Conservation (phyloP, 2,888 invertebrate species). For the Corythucha ciliata region DNA sequence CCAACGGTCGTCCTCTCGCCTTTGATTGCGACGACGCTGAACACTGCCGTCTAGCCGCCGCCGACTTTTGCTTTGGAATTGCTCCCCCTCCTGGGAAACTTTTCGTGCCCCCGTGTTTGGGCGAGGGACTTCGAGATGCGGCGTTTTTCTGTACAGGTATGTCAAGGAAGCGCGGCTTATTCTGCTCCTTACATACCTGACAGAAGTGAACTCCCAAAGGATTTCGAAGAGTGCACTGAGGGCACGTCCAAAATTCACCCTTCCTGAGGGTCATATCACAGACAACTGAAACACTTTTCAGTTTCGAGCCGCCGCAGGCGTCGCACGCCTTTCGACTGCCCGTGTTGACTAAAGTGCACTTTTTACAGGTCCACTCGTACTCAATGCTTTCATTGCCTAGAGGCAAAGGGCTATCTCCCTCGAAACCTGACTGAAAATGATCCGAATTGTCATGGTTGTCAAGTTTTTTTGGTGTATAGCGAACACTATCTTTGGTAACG, state of each 20-base stretch:
- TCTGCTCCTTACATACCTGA: slow-evolving; percentile 63
- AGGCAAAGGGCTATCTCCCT: too few species aligned
- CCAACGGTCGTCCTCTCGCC: slow-evolving; percentile 1
- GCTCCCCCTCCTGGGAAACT: slow-evolving; percentile 28
- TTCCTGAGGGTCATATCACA: slow-evolving; percentile 60
- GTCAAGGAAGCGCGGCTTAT: slow-evolving; percentile 37
- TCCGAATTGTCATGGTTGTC: slow-evolving; percentile 16
- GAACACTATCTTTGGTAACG: slow-evolving; percentile 47
- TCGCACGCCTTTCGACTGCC: slow-evolving; percentile 62
- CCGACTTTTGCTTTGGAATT: slow-evolving; percentile 31
- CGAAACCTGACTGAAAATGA: slow-evolving; percentile 12
- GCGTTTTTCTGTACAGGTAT: slow-evolving; percentile 40
- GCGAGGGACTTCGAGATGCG: slow-evolving; percentile 47
- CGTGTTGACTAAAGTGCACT: slow-evolving; percentile 78
- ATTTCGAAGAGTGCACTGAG: slow-evolving; percentile 72
- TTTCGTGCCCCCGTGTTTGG: slow-evolving; percentile 40
- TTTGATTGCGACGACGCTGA: slow-evolving; percentile 12
- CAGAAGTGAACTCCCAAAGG: slow-evolving; percentile 57
- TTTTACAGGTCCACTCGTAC: slow-evolving; percentile 72
- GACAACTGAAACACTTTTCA: slow-evolving; percentile 55
- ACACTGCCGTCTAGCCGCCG: slow-evolving; percentile 24
- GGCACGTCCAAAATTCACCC: slow-evolving; percentile 70
- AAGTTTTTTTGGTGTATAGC: slow-evolving; percentile 42
- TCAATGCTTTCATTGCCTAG: slow-evolving; percentile 31
- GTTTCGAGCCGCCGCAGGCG: slow-evolving; percentile 76